Evolutionary conservation across 1,140 invertebrate genomes (phyloP), one percentile per base, ranked within the genome.

Genomic region (Penaeus chinensis): DNA sequence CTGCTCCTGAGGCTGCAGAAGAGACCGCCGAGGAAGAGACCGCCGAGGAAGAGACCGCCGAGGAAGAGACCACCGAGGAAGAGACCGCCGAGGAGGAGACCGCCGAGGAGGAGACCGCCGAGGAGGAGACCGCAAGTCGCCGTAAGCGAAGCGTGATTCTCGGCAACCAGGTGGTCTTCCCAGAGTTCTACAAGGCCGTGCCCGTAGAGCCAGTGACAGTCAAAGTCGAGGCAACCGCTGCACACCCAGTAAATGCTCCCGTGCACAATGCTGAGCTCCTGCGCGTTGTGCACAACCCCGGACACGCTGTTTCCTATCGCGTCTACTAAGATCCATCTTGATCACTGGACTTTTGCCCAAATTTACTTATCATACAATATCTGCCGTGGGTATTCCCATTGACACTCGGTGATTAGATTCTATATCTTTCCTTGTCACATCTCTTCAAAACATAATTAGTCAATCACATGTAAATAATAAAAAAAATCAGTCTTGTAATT

Each of bases 231-330:
- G 61, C 32, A 13, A 2, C 54, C 8, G 60, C 27, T 20, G 78
- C n/a, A 47, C 37, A 54, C 10, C 24, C 77, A 22, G 65, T 42
- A 20, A 69, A 10, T 47, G 32, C 82, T 13, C 32, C 65, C 4
- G 66, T 84, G 24, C 54, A 24, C 74, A 69, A 84, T 32, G 93
- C 93, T 91, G 92, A 91, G 78, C 90, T 93, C 83, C 92, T 91
- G 91, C 92, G 91, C 82, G 90, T 92, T 62, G 92, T 92, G 89
- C 92, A 92, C 91, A 93, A 90, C 91, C 91, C 92, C 77, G 92
- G 91, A 89, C 92, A 92, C 90, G 92, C 92, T 84, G 91, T 92
- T 90, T 91, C 91, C 85, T 92, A 92, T 91, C 89, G 92, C 3
- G 66, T 84, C 60, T 20, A 54, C 32, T 84, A 74, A 84, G 54